A percentile compares a stretch with the other conserved stretches of the same genome.
Conservation (phyloP, 2,113 vertebrate genomes). For the Lamprotornis superbus region DNA sequence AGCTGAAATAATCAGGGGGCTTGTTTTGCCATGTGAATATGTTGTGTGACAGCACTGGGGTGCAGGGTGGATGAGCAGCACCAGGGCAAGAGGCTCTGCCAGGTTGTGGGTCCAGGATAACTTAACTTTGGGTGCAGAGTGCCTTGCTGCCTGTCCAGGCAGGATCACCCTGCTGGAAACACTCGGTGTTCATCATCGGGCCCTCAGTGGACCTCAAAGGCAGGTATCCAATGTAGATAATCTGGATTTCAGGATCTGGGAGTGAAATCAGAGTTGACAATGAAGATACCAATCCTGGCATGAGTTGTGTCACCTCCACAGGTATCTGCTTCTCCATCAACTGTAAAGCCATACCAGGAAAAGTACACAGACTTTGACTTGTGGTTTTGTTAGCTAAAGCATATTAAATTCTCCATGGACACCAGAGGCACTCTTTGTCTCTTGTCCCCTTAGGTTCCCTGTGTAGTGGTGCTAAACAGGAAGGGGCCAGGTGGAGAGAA, state of each 20-base stretch:
- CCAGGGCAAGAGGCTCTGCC: rapidly evolving
- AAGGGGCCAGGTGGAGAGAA: rapidly evolving
- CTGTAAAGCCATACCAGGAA: background rate
- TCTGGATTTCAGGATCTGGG: background rate
- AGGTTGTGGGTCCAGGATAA: background rate
- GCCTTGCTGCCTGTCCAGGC: background rate
- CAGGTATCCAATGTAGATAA: background rate
- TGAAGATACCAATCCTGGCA: no score
- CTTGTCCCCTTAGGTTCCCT: background rate
- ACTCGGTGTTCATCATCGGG: rapidly evolving
- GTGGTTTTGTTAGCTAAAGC: background rate
- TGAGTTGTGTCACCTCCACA: background rate
- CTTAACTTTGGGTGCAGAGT: rapidly evolving
- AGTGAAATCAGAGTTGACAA: background rate
- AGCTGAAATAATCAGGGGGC: background rate
- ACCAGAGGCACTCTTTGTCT: background rate
- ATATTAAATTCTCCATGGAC: background rate
- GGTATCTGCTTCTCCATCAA: background rate
- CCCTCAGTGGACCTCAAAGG: background rate
- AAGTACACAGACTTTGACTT: background rate
- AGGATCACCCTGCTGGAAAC: background rate
- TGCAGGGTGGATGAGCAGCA: background rate
- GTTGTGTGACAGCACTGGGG: background rate
- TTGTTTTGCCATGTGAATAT: background rate
- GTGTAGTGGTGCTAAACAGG: background rate